Evolutionary conservation across 2,888 invertebrate genomes (phyloP).

Genomic region (Bombyx huttoni): DNA sequence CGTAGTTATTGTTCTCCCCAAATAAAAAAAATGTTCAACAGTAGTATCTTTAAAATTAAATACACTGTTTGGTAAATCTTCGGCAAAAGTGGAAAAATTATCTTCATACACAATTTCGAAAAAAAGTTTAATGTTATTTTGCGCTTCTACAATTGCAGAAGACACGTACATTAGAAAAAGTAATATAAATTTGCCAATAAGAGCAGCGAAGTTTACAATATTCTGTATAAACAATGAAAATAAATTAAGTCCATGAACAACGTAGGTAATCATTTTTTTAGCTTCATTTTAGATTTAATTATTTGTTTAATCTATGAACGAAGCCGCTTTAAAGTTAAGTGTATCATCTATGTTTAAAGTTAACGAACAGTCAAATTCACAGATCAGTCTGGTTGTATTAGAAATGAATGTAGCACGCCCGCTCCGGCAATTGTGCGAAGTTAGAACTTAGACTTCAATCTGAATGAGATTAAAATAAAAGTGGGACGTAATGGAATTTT

Average conservation of each 20-base stretch:
- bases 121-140: conserved; percentile 30
- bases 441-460: too few relatives aligned
- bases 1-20: conserved; percentile 23
- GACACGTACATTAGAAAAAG: conserved; percentile 26
- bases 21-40: conserved; percentile 13
- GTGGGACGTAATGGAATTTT: too few relatives aligned
- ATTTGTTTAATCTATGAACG: too few relatives aligned
- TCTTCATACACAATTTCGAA: conserved; percentile 60
- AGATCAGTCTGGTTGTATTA: too few relatives aligned
- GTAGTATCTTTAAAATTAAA: conserved; percentile 19
- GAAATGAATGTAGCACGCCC: too few relatives aligned
- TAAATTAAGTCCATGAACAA: conserved; percentile 42
- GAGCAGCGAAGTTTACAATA: conserved; percentile 35
- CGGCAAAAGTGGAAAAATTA: conserved; percentile 43
- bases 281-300: conserved; percentile 13
- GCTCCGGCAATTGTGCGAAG: too few relatives aligned
- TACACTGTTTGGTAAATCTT: conserved; percentile 43
- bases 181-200: conserved; percentile 48
- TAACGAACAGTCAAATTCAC: too few relatives aligned
- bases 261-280: conserved; percentile 44
- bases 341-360: too few relatives aligned
- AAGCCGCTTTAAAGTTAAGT: neutral
- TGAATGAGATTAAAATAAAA: too few relatives aligned
- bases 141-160: conserved; percentile 19
- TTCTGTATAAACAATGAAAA: conserved; percentile 36